Conservation (phyloP, 2,113 vertebrate genomes). For the Tringa solitaria region DNA sequence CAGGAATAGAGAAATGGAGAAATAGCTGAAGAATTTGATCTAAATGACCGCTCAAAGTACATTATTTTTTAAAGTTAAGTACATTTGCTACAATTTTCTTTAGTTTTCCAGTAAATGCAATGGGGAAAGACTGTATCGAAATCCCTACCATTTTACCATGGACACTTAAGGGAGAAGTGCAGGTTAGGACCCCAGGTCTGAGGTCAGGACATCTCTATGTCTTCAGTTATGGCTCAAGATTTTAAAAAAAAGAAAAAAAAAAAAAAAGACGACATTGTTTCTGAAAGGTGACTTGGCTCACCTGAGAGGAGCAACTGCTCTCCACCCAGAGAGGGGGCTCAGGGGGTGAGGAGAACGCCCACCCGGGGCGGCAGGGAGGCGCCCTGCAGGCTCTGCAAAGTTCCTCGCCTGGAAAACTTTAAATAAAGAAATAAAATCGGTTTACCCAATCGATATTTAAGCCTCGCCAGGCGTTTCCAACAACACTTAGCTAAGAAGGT, state of each 20-base stretch:
- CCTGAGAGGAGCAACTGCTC: not conserved
- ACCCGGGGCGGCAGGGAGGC: accelerated
- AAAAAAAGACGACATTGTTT: no score
- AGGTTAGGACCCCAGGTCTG: not conserved
- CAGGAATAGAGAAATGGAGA: not conserved
- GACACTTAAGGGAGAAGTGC: not conserved
- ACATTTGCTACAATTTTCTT: not conserved
- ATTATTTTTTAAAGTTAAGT: not conserved
- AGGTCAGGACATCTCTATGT: not conserved
- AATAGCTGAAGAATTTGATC: not conserved
- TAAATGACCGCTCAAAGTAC: not conserved
- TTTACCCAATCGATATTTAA: not conserved
- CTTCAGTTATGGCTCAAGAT: not conserved
- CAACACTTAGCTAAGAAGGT: not conserved
- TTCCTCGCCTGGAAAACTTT: not conserved
- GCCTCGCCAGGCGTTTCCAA: not conserved
- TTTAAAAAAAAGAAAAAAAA: no score
- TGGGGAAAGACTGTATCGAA: not conserved
- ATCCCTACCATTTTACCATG: not conserved
- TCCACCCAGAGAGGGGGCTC: not conserved
- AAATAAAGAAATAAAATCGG: not conserved
- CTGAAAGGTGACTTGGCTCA: no score
- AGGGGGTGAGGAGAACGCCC: not conserved
- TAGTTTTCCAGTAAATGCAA: not conserved
- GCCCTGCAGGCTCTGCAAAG: not conserved